Conservation (phyloP, 1,140 invertebrate species). For the Mizuhopecten yessoensis region DNA sequence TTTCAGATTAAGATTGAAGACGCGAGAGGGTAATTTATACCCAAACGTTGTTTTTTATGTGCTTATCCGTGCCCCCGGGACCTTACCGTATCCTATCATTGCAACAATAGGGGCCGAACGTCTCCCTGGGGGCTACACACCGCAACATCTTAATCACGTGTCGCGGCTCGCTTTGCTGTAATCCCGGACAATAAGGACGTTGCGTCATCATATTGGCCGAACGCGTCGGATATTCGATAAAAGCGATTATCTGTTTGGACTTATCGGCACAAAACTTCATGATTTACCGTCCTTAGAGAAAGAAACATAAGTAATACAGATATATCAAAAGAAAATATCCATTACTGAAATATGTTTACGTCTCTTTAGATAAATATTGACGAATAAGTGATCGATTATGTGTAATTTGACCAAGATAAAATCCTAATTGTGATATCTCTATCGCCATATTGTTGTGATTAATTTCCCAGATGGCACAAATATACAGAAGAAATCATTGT, state of each 20-base stretch:
- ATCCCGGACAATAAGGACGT: background rate
- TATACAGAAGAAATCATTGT: no score
- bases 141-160: background rate
- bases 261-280: background rate
- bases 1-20: background rate
- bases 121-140: background rate
- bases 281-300: background rate
- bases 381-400: background rate
- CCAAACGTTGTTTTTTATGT: background rate
- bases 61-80: background rate
- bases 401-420: background rate
- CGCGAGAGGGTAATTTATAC: constrained; percentile 3
- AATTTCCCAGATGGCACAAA: no score
- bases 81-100: background rate
- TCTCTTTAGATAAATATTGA: background rate
- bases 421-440: no score
- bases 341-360: background rate
- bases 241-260: background rate
- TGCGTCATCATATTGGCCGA: background rate
- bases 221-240: background rate
- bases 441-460: no score
- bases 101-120: background rate
- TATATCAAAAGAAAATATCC: background rate
- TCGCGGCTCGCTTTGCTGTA: background rate
- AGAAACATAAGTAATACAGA: background rate